These are phyloP conservation scores for Cheiracanthium punctorium DNA, from an alignment of 2,888 invertebrate genomes.

Conservation along the genomic window DNA sequence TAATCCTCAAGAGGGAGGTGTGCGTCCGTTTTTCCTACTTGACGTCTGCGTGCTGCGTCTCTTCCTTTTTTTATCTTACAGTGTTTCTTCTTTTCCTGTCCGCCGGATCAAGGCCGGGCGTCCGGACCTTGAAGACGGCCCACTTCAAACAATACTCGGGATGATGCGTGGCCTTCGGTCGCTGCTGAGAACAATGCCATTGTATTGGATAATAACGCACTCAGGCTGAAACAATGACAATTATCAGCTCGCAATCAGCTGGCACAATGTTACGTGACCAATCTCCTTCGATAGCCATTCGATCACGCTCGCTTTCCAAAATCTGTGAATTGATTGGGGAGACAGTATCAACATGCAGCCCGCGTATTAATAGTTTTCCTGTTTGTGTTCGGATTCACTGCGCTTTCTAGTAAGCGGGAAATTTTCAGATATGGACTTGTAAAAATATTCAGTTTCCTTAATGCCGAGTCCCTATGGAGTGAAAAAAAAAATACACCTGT, in stretches of 20 bases:
- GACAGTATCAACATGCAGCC: slow-evolving; percentile 1
- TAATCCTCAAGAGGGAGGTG: slow-evolving; percentile 9
- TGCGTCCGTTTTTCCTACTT: slow-evolving; percentile 20
- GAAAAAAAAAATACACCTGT: no score
- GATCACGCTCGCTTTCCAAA: slow-evolving; percentile 39
- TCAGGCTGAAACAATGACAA: slow-evolving; percentile 63
- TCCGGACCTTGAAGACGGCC: slow-evolving; percentile 50
- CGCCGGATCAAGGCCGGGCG: slow-evolving; percentile 52
- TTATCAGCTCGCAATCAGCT: slow-evolving; percentile 64
- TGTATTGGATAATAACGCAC: slow-evolving; percentile 67
- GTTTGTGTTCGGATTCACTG: not conserved
- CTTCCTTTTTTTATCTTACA: not conserved
- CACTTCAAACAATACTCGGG: slow-evolving; percentile 58
- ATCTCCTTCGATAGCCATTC: slow-evolving; percentile 21
- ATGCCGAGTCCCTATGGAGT: not conserved
- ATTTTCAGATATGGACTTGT: not conserved
- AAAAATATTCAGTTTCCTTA: not conserved
- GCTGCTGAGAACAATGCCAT: slow-evolving; percentile 49
- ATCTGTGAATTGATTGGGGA: slow-evolving; percentile 14
- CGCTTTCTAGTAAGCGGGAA: not conserved
- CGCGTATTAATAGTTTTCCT: slow-evolving; percentile 4
- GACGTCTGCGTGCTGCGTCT: not conserved
- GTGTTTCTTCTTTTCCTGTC: slow-evolving; percentile 10
- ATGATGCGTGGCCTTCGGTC: slow-evolving; percentile 53
- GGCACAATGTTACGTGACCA: slow-evolving; percentile 55